Percentiles rank a stretch among this genome's conserved stretches.
These are phyloP conservation scores for Periophthalmodon schlosseri DNA, from an alignment of 2,113 vertebrate genomes.

Conservation along the genomic window DNA sequence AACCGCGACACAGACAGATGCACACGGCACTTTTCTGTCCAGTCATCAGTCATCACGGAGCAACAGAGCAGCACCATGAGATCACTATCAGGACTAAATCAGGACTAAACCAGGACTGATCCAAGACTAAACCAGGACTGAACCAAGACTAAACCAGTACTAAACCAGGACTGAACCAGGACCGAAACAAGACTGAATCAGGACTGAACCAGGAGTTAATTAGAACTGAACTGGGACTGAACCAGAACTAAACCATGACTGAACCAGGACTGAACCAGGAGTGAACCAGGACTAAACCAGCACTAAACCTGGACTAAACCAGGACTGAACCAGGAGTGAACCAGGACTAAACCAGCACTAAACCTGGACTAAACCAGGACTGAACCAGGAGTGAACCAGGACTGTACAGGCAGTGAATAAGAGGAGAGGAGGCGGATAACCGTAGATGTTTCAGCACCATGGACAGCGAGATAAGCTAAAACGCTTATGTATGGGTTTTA, in stretches of 20 bases:
- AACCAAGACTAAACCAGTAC: not conserved
- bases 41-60: not conserved
- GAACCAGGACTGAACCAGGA: no score
- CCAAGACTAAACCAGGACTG: no score
- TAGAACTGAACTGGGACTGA: no score
- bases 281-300: not conserved
- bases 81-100: not conserved
- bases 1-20: slow-evolving; percentile 25
- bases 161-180: no score
- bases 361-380: not conserved
- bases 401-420: not conserved
- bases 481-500: no score
- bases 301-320: no score
- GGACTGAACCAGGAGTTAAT: no score
- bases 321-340: no score
- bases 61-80: not conserved
- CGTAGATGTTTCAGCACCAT: not conserved
- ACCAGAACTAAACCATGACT: no score
- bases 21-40: not conserved
- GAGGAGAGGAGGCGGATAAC: no score
- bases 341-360: no score
- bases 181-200: not conserved
- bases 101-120: no score
- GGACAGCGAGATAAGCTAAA: not conserved
- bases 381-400: not conserved